Conservation (phyloP, 92 coral and sea anemone genomes). For the Zoanthus solanderi region DNA sequence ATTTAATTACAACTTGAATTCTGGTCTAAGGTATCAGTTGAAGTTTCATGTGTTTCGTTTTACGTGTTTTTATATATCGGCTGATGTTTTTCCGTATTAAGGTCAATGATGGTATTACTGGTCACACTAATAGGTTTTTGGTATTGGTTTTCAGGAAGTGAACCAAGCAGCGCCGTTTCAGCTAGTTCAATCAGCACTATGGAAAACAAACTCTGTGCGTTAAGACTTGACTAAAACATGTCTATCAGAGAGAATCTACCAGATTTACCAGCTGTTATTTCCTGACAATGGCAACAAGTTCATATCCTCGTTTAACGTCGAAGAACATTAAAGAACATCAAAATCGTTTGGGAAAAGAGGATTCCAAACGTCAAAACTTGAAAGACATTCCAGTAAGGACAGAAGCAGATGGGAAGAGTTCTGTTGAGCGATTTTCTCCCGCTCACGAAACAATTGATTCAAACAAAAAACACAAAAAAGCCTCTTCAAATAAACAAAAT, state of each 20-base stretch:
- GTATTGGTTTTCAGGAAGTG: not conserved
- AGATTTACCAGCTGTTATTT: not conserved
- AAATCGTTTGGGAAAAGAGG: conserved; percentile 24
- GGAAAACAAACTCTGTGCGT: not conserved
- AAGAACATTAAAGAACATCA: conserved; percentile 21
- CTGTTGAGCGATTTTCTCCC: not conserved
- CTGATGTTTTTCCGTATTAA: too few relatives aligned
- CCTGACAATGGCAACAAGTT: not conserved
- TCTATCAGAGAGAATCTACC: not conserved
- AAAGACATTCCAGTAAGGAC: conserved; percentile 17
- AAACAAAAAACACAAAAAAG: not conserved
- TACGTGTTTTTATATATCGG: too few relatives aligned
- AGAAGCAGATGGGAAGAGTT: conserved; percentile 40
- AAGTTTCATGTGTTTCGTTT: too few relatives aligned
- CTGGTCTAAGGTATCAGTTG: too few relatives aligned
- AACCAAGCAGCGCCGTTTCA: not conserved
- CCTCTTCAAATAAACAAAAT: not conserved
- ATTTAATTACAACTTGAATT: too few relatives aligned
- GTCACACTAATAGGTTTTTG: not conserved
- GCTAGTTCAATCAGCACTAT: not conserved
- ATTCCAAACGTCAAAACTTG: not conserved
- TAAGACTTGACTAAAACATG: not conserved
- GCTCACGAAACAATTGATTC: not conserved
- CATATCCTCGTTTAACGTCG: conserved; percentile 25
- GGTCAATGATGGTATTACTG: too few relatives aligned